Evolutionary conservation across 2,113 vertebrate genomes (phyloP).

Genomic region (Carassius gibelio): DNA sequence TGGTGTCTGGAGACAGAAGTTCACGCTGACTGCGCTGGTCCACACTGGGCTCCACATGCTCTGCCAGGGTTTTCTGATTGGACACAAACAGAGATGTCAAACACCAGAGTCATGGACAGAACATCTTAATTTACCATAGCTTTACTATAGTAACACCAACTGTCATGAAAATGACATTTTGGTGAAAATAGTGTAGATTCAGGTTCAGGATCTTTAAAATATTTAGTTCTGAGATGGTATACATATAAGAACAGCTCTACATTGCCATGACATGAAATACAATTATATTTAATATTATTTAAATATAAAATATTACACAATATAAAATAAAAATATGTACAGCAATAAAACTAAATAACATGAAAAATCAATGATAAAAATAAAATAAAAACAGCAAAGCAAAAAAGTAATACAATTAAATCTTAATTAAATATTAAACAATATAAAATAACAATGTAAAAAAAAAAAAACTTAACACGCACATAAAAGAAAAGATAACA

Average conservation of each 20-base stretch:
- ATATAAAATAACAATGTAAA: not conserved
- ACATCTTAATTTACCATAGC: not conserved
- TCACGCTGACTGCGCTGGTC: slow-evolving; percentile 75
- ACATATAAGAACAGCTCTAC: not conserved
- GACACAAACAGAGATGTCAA: slow-evolving; percentile 15
- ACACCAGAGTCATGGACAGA: not conserved
- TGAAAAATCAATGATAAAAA: not conserved
- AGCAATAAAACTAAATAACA: too few relatives aligned
- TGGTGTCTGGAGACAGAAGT: slow-evolving; percentile 89
- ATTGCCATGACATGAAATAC: not conserved
- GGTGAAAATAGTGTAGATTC: not conserved
- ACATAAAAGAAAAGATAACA: not conserved
- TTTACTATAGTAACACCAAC: not conserved
- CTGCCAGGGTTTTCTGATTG: slow-evolving; percentile 82
- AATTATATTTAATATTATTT: not conserved
- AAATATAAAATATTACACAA: not conserved
- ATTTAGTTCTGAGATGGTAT: too few relatives aligned
- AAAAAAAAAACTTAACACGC: not conserved
- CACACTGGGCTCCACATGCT: slow-evolving; percentile 78
- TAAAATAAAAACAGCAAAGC: not conserved
- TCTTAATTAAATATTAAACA: not conserved
- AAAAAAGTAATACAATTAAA: not conserved
- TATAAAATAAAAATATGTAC: not conserved
- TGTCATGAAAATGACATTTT: not conserved
- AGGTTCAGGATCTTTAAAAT: not conserved